These are phyloP conservation scores for Hesperophylax magnus DNA, from an alignment of 1,140 invertebrate species.

Conservation along the genomic window DNA sequence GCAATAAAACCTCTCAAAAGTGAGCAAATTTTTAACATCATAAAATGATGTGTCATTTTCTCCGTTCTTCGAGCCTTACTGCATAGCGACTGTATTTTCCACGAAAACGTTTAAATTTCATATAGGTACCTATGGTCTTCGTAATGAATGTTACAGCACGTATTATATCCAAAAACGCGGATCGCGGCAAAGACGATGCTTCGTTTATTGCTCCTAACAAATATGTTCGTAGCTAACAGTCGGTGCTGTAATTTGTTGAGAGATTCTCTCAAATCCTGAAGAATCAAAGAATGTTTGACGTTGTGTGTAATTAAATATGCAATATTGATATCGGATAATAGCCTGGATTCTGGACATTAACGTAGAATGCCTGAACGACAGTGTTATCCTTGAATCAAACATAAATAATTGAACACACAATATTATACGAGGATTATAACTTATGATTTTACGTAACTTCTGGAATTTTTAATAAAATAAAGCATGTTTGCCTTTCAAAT, in stretches of 20 bases:
- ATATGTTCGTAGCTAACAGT: not conserved
- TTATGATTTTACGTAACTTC: too few species aligned
- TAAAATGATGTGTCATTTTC: too few species aligned
- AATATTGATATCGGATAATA: conserved; percentile 17
- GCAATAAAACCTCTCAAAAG: too few species aligned
- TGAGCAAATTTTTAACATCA: too few species aligned
- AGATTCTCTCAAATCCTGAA: not conserved
- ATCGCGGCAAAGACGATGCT: not conserved
- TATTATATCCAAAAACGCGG: not conserved
- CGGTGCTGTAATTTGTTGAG: conserved; percentile 9
- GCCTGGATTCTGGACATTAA: not conserved
- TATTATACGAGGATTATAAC: too few species aligned
- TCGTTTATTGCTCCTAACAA: not conserved
- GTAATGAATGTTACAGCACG: not conserved
- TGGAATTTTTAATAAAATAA: too few species aligned
- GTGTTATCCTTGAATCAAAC: too few species aligned
- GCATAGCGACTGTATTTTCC: not conserved
- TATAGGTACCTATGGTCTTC: not conserved
- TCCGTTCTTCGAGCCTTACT: too few species aligned
- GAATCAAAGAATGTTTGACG: not conserved
- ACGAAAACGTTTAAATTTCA: not conserved
- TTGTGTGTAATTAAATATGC: conserved; percentile 8
- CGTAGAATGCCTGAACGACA: too few species aligned
- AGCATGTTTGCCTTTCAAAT: too few species aligned
- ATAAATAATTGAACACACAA: too few species aligned